phyloP scores from a whole-genome alignment of 64 coral and sea anemone genomes.

The Trachythela sp. region DNA sequence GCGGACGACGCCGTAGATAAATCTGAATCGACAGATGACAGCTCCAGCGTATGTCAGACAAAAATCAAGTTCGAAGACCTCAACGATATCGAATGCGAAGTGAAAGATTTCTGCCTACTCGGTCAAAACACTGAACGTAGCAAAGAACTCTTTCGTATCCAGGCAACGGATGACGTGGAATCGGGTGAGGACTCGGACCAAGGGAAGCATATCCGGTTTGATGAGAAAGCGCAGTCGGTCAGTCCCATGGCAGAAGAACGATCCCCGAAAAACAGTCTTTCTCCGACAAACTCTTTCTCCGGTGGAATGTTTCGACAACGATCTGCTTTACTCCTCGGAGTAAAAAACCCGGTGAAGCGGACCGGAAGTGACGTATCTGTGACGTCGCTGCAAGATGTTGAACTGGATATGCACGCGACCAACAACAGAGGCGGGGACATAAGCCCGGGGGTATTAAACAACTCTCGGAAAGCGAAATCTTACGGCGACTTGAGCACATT shows the following conservation, averaged over 20 bases:
- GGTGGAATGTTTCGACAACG: background rate
- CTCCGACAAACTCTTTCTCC: background rate
- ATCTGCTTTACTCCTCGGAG: background rate
- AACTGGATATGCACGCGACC: background rate
- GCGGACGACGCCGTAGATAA: background rate
- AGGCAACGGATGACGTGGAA: conserved; percentile 1
- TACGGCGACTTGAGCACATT: background rate
- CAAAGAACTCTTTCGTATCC: background rate
- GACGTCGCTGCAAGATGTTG: conserved; percentile 6
- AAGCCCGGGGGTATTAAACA: background rate
- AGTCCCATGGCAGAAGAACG: background rate
- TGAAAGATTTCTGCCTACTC: background rate
- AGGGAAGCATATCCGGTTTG: background rate
- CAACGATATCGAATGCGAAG: background rate
- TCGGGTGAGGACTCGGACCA: background rate
- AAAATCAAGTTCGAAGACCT: background rate
- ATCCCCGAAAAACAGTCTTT: background rate
- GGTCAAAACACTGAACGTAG: background rate
- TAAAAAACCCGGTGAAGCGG: background rate
- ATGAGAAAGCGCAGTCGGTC: background rate
- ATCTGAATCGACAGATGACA: background rate
- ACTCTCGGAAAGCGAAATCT: background rate
- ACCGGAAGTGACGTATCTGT: conserved; percentile 14
- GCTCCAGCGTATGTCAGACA: background rate
- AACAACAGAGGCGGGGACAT: background rate